These are phyloP conservation scores for Dyspetes luteomarginatus DNA, from an alignment of 2,888 invertebrate genomes.

Conservation along the genomic window DNA sequence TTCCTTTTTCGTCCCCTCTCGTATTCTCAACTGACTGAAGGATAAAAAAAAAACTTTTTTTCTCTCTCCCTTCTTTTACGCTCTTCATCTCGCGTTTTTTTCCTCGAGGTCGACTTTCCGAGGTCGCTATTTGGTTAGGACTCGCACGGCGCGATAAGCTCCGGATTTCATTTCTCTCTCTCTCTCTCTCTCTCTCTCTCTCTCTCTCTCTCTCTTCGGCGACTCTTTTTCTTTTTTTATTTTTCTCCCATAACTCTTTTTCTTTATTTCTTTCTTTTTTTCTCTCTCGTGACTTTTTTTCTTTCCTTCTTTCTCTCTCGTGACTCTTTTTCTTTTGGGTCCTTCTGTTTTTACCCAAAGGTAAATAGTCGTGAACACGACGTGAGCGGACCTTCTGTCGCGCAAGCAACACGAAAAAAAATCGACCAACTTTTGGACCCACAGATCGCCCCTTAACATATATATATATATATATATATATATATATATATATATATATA, in stretches of 20 bases:
- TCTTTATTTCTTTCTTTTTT: constrained; percentile 66
- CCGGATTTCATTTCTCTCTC: constrained; percentile 78
- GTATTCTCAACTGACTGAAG: constrained; percentile 39
- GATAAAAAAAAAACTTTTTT: constrained; percentile 50
- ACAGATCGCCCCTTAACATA: constrained; percentile 44
- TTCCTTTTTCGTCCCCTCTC: constrained; percentile 35
- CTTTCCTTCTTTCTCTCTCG: constrained; percentile 37
- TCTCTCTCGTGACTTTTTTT: no score
- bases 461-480: constrained; percentile 4
- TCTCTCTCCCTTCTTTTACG: constrained; percentile 30
- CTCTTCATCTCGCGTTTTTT: constrained; percentile 52
- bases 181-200: constrained; percentile 51
- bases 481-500: neutral
- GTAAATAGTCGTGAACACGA: constrained; percentile 68
- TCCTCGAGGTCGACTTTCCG: constrained; percentile 62
- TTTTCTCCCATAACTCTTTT: constrained; percentile 56
- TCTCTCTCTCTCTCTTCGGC: constrained; percentile 21
- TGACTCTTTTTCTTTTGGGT: constrained; percentile 51
- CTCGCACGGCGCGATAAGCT: constrained; percentile 72
- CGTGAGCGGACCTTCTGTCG: constrained; percentile 67
- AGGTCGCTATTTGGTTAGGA: constrained; percentile 79
- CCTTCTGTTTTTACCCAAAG: constrained; percentile 69
- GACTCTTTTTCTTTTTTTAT: constrained; percentile 30
- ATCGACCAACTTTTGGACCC: constrained; percentile 53
- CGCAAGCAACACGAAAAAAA: constrained; percentile 51